Evolutionary conservation across 1,140 invertebrate genomes (phyloP).

Genomic region (Habropoda laboriosa): DNA sequence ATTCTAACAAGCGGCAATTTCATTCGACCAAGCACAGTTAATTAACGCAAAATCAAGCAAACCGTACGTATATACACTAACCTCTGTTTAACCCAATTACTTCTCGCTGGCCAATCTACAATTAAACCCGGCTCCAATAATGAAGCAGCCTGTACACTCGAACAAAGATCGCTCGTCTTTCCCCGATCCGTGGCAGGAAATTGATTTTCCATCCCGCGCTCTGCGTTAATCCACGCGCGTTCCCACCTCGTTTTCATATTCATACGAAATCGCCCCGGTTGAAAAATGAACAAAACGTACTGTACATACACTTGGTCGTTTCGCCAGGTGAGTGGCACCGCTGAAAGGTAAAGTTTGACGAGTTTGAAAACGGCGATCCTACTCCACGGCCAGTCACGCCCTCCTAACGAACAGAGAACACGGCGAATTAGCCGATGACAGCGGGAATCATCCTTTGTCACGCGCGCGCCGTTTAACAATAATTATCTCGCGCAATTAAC

Average conservation of each 20-base stretch:
- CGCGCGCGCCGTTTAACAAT: slow-evolving; percentile 52
- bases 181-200: neutral
- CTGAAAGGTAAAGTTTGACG: neutral
- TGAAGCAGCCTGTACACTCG: neutral
- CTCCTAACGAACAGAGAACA: neutral
- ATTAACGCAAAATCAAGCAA: no score
- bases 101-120: neutral
- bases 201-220: no score
- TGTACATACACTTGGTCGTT: neutral
- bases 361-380: slow-evolving; percentile 1
- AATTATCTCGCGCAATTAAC: slow-evolving; percentile 65
- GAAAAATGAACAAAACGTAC: neutral
- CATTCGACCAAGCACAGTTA: no score
- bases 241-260: neutral
- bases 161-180: neutral
- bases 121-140: neutral
- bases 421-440: slow-evolving; percentile 44
- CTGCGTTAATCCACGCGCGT: neutral
- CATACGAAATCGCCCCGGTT: neutral
- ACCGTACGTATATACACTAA: no score
- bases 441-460: slow-evolving; percentile 57
- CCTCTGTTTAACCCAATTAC: no score
- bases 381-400: no score
- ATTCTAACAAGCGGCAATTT: no score
- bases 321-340: neutral